Base-by-base conservation (phyloP, 2,113 vertebrate genomes). In the Peucedramus taeniatus region DNA sequence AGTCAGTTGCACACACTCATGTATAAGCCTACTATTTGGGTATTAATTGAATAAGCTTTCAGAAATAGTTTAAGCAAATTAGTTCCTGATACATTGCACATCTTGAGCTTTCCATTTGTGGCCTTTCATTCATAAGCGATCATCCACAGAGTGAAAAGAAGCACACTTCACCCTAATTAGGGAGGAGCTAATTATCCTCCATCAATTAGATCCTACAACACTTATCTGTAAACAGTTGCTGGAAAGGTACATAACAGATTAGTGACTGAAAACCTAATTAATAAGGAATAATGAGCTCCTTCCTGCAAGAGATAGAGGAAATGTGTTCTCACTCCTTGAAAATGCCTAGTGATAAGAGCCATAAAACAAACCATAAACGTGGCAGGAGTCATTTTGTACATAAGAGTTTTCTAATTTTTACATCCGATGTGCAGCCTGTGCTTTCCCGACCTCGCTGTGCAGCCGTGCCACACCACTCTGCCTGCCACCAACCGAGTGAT, bases 181-280 rank as follows among this genome's bases (percentile, higher is more conserved):
- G 97, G 94, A 97, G 96, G 97, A 96, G 96, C 91, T 98, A 96
- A 79, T 98, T 97, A 97, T 96, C 90, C 87, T 81, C 81, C 90
- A 95, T 97, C 95, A 97, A 97, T 98, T 98, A 98, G 93, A 79
- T 79, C 93, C 92, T 97, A 96, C 92, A 95, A 91, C 92, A 90
- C 92, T 97, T 98, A 97, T 96, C 94, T 94, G 96, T 97, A 98
- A 97, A 97, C 96, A 97, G 94, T 98, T 96, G 96, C 96, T 97
- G 90, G 97, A 94, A 97, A 97, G 94, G 94, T 95, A 94, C 74
- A 96, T 94, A 94, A 95, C 95, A 94, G 96, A 97, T 97, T 97
- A 97, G 95, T 82, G 89, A 97, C 95, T 98, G 95, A 97, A 96
- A 93, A 96, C 93, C 90, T 94, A 97, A 98, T 97, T 98, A 98